A percentile compares a stretch with the other conserved stretches of the same genome.
Conservation (phyloP, 2,113 vertebrate genomes). For the Enhydra lutris region DNA sequence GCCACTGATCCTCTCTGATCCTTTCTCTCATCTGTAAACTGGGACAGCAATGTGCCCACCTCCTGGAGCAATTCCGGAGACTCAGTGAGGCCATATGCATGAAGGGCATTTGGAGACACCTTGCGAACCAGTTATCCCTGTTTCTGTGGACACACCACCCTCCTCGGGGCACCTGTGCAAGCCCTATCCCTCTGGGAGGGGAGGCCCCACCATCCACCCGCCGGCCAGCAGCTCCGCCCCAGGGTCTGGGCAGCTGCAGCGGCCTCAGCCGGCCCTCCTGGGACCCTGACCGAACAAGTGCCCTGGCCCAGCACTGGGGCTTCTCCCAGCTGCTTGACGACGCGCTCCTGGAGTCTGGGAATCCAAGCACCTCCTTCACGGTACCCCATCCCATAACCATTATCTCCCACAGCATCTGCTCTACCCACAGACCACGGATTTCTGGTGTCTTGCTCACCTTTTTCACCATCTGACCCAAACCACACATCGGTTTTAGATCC, state of each 20-base stretch:
- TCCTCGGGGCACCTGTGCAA: background rate
- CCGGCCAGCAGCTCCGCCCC: background rate
- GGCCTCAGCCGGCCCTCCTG: background rate
- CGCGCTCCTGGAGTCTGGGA: background rate
- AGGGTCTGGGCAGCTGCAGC: background rate
- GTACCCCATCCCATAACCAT: background rate
- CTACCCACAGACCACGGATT: background rate
- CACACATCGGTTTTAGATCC: accelerated
- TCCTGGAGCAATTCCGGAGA: background rate
- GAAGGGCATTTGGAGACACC: too few species aligned
- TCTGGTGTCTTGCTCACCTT: background rate
- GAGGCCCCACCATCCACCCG: background rate
- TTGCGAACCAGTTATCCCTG: background rate
- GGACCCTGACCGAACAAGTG: background rate
- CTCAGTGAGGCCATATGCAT: background rate
- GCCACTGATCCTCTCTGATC: background rate
- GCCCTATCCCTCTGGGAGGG: background rate
- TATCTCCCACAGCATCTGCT: background rate
- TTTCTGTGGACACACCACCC: background rate
- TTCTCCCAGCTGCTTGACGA: background rate
- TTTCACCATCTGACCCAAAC: accelerated
- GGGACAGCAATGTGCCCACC: background rate
- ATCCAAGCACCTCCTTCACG: background rate
- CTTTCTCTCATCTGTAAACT: background rate
- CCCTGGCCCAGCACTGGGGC: background rate